Conservation (phyloP, 1,140 invertebrate genomes). For the Harpegnathos saltator region DNA sequence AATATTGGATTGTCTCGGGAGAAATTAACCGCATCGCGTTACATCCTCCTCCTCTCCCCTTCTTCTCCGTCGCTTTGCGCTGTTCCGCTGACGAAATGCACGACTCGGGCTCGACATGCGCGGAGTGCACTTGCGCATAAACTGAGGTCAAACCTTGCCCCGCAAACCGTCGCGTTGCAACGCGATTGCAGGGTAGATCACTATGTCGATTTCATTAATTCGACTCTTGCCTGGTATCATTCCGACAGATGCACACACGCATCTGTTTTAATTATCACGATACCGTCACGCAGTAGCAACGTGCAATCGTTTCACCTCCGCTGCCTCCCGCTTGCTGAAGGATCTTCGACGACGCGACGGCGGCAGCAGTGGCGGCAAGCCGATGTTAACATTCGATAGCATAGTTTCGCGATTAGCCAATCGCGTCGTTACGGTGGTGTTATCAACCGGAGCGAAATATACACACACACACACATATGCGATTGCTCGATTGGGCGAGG, state of each 20-base stretch:
- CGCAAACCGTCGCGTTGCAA: neutral
- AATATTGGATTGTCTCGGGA: conserved; percentile 57
- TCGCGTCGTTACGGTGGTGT: neutral
- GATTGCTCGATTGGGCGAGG: too few species aligned
- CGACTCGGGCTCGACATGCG: neutral
- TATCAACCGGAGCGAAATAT: neutral
- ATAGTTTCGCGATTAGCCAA: conserved; percentile 40
- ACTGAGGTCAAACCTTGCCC: neutral
- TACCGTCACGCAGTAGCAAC: conserved; percentile 45
- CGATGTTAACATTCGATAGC: neutral
- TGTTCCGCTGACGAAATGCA: conserved; percentile 19
- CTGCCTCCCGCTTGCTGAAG: neutral
- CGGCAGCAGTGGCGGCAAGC: neutral
- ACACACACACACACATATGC: neutral
- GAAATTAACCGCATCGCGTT: conserved; percentile 53
- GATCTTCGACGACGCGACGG: conserved; percentile 1
- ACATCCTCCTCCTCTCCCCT: too few species aligned
- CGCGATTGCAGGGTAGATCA: conserved; percentile 13
- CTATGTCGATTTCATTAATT: conserved; percentile 61
- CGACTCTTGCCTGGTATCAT: conserved; percentile 15
- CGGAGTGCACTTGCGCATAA: conserved; percentile 8
- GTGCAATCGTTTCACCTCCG: conserved; percentile 31
- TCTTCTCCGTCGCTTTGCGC: neutral
- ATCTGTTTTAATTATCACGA: conserved; percentile 46
- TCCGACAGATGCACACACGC: conserved; percentile 1